Conservation (phyloP, 2,888 invertebrate genomes). For the Phytoseiulus persimilis region DNA sequence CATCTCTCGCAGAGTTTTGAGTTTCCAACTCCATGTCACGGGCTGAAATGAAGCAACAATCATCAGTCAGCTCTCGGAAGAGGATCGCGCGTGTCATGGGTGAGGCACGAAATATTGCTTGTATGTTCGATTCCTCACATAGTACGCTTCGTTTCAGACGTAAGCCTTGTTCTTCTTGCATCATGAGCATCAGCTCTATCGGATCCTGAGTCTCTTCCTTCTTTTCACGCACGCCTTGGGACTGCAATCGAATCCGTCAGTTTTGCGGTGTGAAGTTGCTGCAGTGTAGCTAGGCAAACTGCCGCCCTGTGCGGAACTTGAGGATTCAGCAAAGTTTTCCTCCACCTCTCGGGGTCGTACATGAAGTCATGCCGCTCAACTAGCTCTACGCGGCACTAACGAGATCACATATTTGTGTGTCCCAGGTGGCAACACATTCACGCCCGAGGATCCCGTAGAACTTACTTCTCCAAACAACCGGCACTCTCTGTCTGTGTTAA, state of each 20-base stretch:
- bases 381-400: no score
- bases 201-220: conserved; percentile 54
- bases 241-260: not conserved
- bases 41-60: conserved; percentile 21
- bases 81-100: not conserved
- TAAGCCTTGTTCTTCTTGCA: conserved; percentile 76
- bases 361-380: conserved; percentile 6
- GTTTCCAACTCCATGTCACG: conserved; percentile 9
- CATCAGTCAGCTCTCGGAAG: conserved; percentile 45
- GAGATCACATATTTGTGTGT: no score
- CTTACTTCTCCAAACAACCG: conserved; percentile 69
- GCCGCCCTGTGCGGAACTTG: no score
- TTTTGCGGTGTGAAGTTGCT: no score
- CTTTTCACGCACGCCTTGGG: conserved; percentile 39
- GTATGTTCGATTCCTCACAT: not conserved
- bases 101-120: not conserved
- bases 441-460: conserved; percentile 18
- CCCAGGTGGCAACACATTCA: conserved; percentile 8
- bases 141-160: conserved; percentile 66
- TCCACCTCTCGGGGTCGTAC: conserved; percentile 8
- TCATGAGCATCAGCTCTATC: conserved; percentile 70
- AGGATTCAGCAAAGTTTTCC: conserved; percentile 13
- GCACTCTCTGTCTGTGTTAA: conserved; percentile 92
- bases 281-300: no score
- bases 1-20: not conserved